Percentiles rank a stretch among this genome's conserved stretches.
phyloP scores from a whole-genome alignment of 1,140 invertebrate genomes.

The Grapholita molesta region DNA sequence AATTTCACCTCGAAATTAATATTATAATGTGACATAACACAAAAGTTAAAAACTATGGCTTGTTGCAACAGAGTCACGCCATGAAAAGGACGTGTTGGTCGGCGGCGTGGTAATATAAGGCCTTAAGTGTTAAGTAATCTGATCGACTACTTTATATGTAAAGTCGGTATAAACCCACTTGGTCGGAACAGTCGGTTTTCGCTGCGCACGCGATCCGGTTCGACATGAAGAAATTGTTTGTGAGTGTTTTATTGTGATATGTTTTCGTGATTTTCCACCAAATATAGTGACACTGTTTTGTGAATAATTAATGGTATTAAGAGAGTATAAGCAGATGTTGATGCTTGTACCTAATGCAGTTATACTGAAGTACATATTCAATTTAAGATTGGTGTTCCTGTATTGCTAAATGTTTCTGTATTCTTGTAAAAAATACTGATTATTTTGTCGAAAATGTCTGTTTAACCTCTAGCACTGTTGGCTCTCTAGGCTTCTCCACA shows the following conservation, averaged over 20 bases:
- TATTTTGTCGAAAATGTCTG: no score
- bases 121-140: constrained; percentile 35
- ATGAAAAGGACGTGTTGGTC: neutral
- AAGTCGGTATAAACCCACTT: constrained; percentile 45
- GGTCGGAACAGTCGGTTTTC: constrained; percentile 29
- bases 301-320: neutral
- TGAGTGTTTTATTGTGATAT: constrained; percentile 30
- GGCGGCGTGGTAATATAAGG: constrained; percentile 8
- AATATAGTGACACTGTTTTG: neutral
- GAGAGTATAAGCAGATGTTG: no score
- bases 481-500: no score
- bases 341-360: no score
- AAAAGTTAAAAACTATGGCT: neutral
- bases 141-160: constrained; percentile 52
- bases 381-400: no score
- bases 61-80: neutral
- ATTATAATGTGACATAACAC: neutral
- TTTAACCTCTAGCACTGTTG: no score
- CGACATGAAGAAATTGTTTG: constrained; percentile 35
- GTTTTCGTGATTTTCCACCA: constrained; percentile 5
- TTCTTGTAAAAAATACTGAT: no score
- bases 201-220: constrained; percentile 28
- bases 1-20: constrained; percentile 5
- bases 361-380: no score
- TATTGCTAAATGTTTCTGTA: no score